Conservation (phyloP, 1,140 invertebrate genomes). For the Eupristina koningsbergeri region DNA sequence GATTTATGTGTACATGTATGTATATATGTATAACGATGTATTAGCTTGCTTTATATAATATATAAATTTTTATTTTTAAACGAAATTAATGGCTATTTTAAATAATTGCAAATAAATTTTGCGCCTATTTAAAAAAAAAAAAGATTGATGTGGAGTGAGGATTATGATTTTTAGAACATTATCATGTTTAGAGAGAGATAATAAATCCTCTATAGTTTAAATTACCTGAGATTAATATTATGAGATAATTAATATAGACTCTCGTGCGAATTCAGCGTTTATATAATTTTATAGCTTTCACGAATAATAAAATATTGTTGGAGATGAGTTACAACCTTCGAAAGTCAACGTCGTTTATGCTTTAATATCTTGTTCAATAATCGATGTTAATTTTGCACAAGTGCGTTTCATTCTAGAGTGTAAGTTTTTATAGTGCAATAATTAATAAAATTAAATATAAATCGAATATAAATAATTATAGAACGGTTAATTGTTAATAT, state of each 20-base stretch:
- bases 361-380: slow-evolving; percentile 41
- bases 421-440: slow-evolving; percentile 53
- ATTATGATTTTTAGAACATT: slow-evolving; percentile 35
- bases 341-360: slow-evolving; percentile 31
- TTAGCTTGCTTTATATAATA: slow-evolving; percentile 41
- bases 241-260: not conserved
- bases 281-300: slow-evolving; percentile 34
- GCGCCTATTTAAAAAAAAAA: slow-evolving; percentile 27
- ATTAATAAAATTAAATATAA: slow-evolving; percentile 25
- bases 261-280: slow-evolving; percentile 22
- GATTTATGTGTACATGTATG: not conserved
- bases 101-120: slow-evolving; percentile 32
- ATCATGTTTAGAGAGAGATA: slow-evolving; percentile 26
- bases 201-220: slow-evolving; percentile 36
- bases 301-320: slow-evolving; percentile 42
- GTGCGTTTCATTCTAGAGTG: slow-evolving; percentile 31
- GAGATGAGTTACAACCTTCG: slow-evolving; percentile 28
- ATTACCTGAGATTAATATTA: slow-evolving; percentile 8
- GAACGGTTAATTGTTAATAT: slow-evolving; percentile 48
- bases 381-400: slow-evolving; percentile 42
- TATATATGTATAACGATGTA: slow-evolving; percentile 50
- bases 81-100: slow-evolving; percentile 24
- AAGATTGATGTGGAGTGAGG: not conserved
- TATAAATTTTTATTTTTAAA: slow-evolving; percentile 40
- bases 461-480: slow-evolving; percentile 45